Conservation (phyloP, 2,797 vertebrate species). For the Valencia hispanica region DNA sequence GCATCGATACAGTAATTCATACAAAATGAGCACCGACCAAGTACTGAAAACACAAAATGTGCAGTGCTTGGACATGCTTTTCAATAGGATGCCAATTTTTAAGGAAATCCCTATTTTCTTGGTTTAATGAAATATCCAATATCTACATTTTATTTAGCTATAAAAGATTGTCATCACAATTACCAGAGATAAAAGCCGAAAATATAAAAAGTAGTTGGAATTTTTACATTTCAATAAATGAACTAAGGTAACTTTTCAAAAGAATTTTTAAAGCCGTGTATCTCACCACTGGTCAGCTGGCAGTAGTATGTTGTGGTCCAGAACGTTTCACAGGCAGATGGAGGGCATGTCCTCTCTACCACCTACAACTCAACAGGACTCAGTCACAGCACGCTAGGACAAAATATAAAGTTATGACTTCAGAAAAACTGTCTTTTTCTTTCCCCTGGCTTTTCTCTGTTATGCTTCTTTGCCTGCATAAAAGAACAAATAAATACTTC, state of each 20-base stretch:
- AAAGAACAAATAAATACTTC: conserved; percentile 76
- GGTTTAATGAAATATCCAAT: background rate
- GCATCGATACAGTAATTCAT: too few relatives aligned
- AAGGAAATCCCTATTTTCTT: too few relatives aligned
- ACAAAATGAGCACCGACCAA: too few relatives aligned
- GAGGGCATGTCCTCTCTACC: conserved; percentile 63
- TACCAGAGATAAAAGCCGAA: background rate
- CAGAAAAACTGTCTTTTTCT: conserved; percentile 31
- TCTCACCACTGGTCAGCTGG: conserved; percentile 26
- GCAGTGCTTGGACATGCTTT: too few relatives aligned
- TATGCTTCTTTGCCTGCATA: conserved; percentile 55
- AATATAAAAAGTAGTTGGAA: background rate
- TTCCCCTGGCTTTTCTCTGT: conserved; percentile 48
- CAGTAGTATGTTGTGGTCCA: conserved; percentile 40
- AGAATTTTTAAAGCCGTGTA: conserved; percentile 1
- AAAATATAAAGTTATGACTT: conserved; percentile 27
- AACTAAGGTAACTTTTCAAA: background rate
- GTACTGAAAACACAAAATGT: too few relatives aligned
- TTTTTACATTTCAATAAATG: background rate
- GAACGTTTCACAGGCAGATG: conserved; percentile 47
- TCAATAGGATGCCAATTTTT: too few relatives aligned
- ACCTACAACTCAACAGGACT: conserved; percentile 49
- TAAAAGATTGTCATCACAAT: background rate
- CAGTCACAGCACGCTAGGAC: conserved; percentile 30
- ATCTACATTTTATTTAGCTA: background rate